phyloP scores from a whole-genome alignment of 2,888 invertebrate species.

The Miltochrista miniata region DNA sequence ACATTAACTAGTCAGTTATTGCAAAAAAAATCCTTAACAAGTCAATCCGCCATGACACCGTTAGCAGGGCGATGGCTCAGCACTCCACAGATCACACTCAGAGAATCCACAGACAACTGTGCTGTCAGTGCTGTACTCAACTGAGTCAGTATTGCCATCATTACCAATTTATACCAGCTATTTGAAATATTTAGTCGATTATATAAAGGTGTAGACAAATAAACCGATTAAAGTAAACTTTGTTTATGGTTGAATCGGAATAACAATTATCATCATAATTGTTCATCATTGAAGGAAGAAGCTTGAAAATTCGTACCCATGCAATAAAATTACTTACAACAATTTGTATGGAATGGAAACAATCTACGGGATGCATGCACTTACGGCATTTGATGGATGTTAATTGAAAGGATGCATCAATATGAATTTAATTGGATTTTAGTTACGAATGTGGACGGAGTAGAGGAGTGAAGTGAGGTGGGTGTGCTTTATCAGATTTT shows the following conservation, averaged over 20 bases:
- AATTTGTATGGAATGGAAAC: too few relatives aligned
- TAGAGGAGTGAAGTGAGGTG: too few relatives aligned
- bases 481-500: too few relatives aligned
- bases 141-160: constrained; percentile 68
- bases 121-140: too few relatives aligned
- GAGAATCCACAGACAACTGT: neutral
- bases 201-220: too few relatives aligned
- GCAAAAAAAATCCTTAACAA: constrained; percentile 81
- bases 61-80: constrained; percentile 84
- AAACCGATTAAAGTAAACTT: neutral
- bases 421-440: too few relatives aligned
- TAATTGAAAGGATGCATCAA: constrained; percentile 39
- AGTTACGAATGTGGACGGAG: too few relatives aligned
- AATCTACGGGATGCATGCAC: constrained; percentile 14
- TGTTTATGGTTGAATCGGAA: neutral
- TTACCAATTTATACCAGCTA: constrained; percentile 32
- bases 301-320: too few relatives aligned
- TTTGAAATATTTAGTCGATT: too few relatives aligned
- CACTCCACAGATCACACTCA: constrained; percentile 40
- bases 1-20: constrained; percentile 80
- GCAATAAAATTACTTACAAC: too few relatives aligned
- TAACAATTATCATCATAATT: too few relatives aligned
- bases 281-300: too few relatives aligned
- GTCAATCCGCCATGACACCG: constrained; percentile 85
- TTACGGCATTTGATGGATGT: constrained; percentile 13